A percentile compares a stretch with the other conserved stretches of the same genome.
phyloP scores from a whole-genome alignment of 2,113 vertebrate genomes.

The Neoarius graeffei region DNA sequence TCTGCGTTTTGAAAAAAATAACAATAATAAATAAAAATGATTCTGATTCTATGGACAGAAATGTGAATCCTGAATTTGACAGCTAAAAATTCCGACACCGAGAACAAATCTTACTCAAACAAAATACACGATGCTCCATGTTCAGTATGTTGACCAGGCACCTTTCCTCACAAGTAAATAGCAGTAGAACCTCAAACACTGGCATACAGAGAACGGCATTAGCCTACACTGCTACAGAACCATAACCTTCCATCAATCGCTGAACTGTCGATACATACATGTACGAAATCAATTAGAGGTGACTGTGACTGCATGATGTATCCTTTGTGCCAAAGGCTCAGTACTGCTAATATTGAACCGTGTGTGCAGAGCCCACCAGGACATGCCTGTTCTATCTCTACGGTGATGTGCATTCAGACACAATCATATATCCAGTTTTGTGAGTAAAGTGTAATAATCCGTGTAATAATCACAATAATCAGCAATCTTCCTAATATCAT shows the following conservation, averaged over 20 bases:
- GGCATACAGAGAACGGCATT: not conserved
- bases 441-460: not conserved
- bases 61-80: not conserved
- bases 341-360: constrained; percentile 20
- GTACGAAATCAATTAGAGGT: constrained; percentile 9
- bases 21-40: too few relatives aligned
- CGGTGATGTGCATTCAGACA: constrained; percentile 20
- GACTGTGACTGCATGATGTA: constrained; percentile 15
- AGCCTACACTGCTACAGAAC: not conserved
- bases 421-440: constrained; percentile 41
- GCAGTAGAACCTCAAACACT: not conserved
- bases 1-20: not conserved
- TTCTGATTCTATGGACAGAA: not conserved
- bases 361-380: not conserved
- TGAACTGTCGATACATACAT: constrained; percentile 18
- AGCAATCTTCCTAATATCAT: constrained; percentile 1
- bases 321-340: constrained; percentile 12
- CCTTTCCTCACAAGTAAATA: not conserved
- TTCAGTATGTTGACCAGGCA: not conserved
- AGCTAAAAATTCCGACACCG: not conserved
- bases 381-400: not conserved
- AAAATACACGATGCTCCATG: constrained; percentile 9
- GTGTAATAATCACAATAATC: not conserved
- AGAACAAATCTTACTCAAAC: not conserved
- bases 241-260: constrained; percentile 14